Conservation (phyloP, 2,113 vertebrate species). For the Campylomormyrus tamandua region DNA sequence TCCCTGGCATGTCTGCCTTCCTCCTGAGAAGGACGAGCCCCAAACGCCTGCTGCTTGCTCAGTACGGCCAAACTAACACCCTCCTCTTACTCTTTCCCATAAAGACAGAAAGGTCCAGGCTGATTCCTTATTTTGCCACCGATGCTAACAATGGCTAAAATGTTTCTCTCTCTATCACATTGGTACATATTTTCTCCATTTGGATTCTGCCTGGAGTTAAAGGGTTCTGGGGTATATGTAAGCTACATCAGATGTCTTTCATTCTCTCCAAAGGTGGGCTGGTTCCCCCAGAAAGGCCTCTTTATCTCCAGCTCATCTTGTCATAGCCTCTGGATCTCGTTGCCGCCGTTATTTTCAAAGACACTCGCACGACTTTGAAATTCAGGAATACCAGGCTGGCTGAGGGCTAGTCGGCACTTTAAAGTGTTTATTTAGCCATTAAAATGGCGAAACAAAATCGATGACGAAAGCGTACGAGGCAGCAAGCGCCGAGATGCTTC, state of each 20-base stretch:
- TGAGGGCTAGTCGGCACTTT: constrained; percentile 76
- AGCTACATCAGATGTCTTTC: constrained; percentile 27
- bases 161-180: constrained; percentile 31
- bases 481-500: constrained; percentile 20
- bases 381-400: constrained; percentile 75
- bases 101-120: background rate
- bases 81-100: background rate
- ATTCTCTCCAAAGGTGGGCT: constrained; percentile 57
- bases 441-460: constrained; percentile 68
- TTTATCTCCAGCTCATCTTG: constrained; percentile 50
- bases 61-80: background rate
- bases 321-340: constrained; percentile 68
- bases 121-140: background rate
- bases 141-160: constrained; percentile 38
- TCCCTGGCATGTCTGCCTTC: constrained; percentile 70
- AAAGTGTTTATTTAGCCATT: constrained; percentile 79
- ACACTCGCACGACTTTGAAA: constrained; percentile 71
- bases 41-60: constrained; percentile 68
- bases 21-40: constrained; percentile 61
- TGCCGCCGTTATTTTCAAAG: constrained; percentile 72
- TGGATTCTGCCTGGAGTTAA: background rate
- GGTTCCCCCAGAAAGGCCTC: constrained; percentile 73
- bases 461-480: constrained; percentile 58
- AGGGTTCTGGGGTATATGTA: background rate
- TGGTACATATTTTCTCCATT: background rate